Evolutionary conservation across 2,113 vertebrate genomes (phyloP).

Genomic region (Brachirus orientalis): DNA sequence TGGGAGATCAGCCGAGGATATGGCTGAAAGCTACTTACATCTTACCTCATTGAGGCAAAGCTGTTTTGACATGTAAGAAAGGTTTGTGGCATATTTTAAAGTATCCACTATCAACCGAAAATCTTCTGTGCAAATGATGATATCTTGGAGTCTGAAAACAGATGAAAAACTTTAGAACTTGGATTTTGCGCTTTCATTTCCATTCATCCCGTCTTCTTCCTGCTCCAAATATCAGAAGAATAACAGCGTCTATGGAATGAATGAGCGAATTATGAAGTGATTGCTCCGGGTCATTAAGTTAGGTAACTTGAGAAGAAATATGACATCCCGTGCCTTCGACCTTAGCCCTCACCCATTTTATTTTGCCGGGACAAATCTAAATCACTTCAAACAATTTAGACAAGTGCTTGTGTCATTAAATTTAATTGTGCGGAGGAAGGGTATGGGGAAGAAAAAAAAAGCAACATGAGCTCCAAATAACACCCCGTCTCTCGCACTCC

Average conservation of each 20-base stretch:
- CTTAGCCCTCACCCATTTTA: conserved; percentile 50
- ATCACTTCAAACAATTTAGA: conserved; percentile 45
- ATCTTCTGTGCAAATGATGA: not conserved
- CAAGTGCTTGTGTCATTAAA: conserved; percentile 43
- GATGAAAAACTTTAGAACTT: conserved; percentile 3
- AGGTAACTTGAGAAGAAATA: conserved; percentile 48
- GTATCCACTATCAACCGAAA: too few species aligned
- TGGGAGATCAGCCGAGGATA: not conserved
- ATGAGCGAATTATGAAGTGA: conserved; percentile 22
- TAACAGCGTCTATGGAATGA: conserved; percentile 28
- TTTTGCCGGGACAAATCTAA: conserved; percentile 31
- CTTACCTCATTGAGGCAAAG: not conserved
- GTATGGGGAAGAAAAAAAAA: not conserved
- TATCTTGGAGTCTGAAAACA: not conserved
- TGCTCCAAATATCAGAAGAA: conserved; percentile 38
- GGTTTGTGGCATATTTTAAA: not conserved
- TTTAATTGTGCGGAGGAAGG: conserved; percentile 35
- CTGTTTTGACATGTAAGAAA: not conserved
- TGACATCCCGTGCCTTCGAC: conserved; percentile 59
- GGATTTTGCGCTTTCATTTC: not conserved
- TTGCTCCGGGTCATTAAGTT: conserved; percentile 52
- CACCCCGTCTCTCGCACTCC: conserved; percentile 4
- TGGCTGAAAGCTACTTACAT: not conserved
- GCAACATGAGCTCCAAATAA: conserved; percentile 27
- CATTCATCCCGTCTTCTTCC: not conserved